Base-by-base conservation (phyloP, 2,888 invertebrate genomes). In the Caenorhabditis drosophilae region DNA sequence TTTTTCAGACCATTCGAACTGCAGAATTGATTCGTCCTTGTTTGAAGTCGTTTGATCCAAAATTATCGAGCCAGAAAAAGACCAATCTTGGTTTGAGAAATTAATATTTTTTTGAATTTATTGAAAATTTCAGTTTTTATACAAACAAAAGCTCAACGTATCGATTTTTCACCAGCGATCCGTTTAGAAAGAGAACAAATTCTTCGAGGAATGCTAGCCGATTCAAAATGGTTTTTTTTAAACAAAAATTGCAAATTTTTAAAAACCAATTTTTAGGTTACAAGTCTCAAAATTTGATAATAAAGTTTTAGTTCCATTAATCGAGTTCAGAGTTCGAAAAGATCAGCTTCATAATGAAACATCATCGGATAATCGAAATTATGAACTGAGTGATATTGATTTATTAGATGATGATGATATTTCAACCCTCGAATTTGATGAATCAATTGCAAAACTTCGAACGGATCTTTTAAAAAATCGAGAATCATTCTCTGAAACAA, bases 1-100 rank as follows among this genome's bases (percentile, higher is more conserved):
- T 55, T 3, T 46, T 59, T 31, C 53, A 69, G 23, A 59, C 56
- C 0, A 58, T 70, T 12, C 52, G 55, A 48, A 51, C 62, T 11
- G 67, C 70, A 15, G 70, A 68, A 41, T 54, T 56, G 25, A 52
- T 72, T 20, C 57, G 69, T n/a, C 66, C 70, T 7, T 57, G 53
- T 36, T 35, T 67, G 4, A 27, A 41, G 0, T 16, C 12, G 2
- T 53, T 44, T 12, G 35, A 57, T 16, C 70, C 71, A 15, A 20
- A 44, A 20, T 42, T 71, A 11, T 58, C 55, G 9, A 16, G 59
- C 11, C 55, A 60, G 1, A 56, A 72, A 11, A 67, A 63, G 41
- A 61, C 63, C 0, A 75, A 76, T 67, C 48, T 77, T 7, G 51
- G 76, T 76, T n/a, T n/a, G n/a, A n/a, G n/a, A 27, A 45, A 52